phyloP scores from a whole-genome alignment of 2,888 invertebrate genomes.

The Choreutis nemorana region DNA sequence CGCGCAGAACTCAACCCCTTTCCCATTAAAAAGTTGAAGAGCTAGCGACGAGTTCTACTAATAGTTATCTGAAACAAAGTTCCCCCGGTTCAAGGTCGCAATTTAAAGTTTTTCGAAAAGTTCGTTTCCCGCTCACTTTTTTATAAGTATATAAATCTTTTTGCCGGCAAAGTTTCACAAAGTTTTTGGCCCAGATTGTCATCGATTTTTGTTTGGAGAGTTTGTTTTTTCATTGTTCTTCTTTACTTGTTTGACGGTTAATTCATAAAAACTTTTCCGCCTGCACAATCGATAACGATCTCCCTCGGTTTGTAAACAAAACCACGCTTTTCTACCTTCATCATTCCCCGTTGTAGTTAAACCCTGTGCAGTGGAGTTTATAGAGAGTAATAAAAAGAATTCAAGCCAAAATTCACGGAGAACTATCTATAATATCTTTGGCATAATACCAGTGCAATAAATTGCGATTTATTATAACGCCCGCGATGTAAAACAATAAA shows the following conservation, averaged over 20 bases:
- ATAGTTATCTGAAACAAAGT: slow-evolving; percentile 65
- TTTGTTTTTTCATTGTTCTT: slow-evolving; percentile 68
- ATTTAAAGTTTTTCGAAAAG: slow-evolving; percentile 68
- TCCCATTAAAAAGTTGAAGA: slow-evolving; percentile 57
- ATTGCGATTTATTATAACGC: slow-evolving; percentile 28
- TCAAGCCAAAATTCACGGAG: background rate
- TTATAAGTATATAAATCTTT: slow-evolving; percentile 68
- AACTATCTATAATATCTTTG: background rate
- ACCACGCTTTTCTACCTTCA: slow-evolving; percentile 4
- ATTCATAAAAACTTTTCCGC: slow-evolving; percentile 65
- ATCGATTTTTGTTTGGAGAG: slow-evolving; percentile 68
- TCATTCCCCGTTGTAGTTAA: too few species aligned
- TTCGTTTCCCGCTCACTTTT: slow-evolving; percentile 62
- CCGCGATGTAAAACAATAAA: slow-evolving; percentile 38
- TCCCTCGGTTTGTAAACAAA: slow-evolving; percentile 50
- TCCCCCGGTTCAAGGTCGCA: slow-evolving; percentile 65
- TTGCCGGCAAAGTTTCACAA: slow-evolving; percentile 59
- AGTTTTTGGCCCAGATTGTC: slow-evolving; percentile 68
- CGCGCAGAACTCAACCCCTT: slow-evolving; percentile 38
- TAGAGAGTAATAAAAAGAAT: background rate
- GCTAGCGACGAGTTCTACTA: slow-evolving; percentile 50
- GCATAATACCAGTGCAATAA: slow-evolving; percentile 16
- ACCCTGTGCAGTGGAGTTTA: background rate
- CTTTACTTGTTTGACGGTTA: slow-evolving; percentile 68
- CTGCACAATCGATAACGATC: slow-evolving; percentile 54